Evolutionary conservation across 2,113 vertebrate species (phyloP).

Genomic region (Toxotes chatareus): DNA sequence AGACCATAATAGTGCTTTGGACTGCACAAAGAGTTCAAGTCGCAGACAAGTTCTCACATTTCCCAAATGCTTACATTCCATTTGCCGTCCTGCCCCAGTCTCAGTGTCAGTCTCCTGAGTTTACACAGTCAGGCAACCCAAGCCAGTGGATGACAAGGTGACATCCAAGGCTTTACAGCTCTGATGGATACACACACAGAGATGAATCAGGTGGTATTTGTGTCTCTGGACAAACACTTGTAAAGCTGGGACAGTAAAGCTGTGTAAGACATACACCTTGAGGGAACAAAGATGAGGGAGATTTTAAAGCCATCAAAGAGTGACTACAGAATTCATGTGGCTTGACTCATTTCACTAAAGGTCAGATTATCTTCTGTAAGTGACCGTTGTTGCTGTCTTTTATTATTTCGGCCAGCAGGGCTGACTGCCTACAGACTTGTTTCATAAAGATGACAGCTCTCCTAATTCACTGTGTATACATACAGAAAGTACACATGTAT

Average conservation of each 20-base stretch:
- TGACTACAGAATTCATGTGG: slow-evolving; percentile 3
- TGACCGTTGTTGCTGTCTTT: slow-evolving; percentile 13
- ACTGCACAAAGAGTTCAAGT: slow-evolving; percentile 59
- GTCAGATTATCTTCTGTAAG: slow-evolving; percentile 31
- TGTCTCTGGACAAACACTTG: slow-evolving; percentile 44
- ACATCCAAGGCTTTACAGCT: slow-evolving; percentile 62
- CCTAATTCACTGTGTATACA: slow-evolving; percentile 50
- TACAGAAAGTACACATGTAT: slow-evolving; percentile 48
- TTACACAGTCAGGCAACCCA: slow-evolving; percentile 68
- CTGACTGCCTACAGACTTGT: slow-evolving; percentile 6
- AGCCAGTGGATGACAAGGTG: slow-evolving; percentile 59
- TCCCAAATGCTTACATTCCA: slow-evolving; percentile 81
- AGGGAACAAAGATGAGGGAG: slow-evolving; percentile 10
- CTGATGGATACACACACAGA: slow-evolving; percentile 38
- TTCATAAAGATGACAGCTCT: slow-evolving; percentile 53
- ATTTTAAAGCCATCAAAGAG: slow-evolving; percentile 17
- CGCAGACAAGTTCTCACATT: slow-evolving; percentile 79
- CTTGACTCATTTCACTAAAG: slow-evolving; percentile 13
- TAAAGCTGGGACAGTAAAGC: slow-evolving; percentile 38
- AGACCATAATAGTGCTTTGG: slow-evolving; percentile 49
- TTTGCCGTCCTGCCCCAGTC: slow-evolving; percentile 59
- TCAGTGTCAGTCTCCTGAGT: slow-evolving; percentile 66
- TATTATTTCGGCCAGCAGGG: slow-evolving; percentile 17
- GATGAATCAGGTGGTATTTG: slow-evolving; percentile 47
- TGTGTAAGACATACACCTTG: slow-evolving; percentile 12